Base-by-base conservation (phyloP, 2,113 vertebrate genomes). In the Cynocephalus volans region DNA sequence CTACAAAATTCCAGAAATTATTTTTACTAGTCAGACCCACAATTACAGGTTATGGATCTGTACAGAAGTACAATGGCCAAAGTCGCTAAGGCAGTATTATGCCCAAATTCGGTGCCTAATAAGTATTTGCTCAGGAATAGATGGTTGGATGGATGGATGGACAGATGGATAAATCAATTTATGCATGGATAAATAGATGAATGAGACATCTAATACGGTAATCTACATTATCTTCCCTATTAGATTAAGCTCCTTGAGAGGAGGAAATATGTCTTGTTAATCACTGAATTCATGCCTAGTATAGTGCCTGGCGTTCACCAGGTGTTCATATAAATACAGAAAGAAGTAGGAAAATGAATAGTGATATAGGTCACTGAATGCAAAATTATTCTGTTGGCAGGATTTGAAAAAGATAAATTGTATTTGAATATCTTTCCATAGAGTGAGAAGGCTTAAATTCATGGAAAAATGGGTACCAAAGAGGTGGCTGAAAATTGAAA, bases 1-100 rank as follows among this genome's bases (percentile, higher is more conserved):
- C 89, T 94, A 64, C 93, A 41, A 41, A 85, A 88, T 88, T 60
- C 17, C 41, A 75, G 45, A 86, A 94, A 70, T 86, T 70, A 86
- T 86, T 50, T 76, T 95, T 81, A 76, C 15, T 90, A 52, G 82
- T 76, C n/a, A 82, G 41, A 76, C 4, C n/a, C 65, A 50, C 8
- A 31, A 76, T 85, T 31, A 64, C 11, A 70, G 18, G 3, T 69
- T 70, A 64, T n/a, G 8, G 26, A 76, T 80, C 52, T 87, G 52
- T 67, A 52, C 11, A 76, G 33, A 70, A 45, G 7, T 1, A 50
- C 65, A 54, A 18, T 24, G 31, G 26, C 86, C n/a, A 75, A 56
- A 67, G 24, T 56, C 70, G 58, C 31, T 64, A 90, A 81, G 33
- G 58, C 9, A 92, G 19, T 6, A 6, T n/a, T 73, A 21, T 87